phyloP scores from a whole-genome alignment of 2,888 invertebrate species.

The Chirona hameri region DNA sequence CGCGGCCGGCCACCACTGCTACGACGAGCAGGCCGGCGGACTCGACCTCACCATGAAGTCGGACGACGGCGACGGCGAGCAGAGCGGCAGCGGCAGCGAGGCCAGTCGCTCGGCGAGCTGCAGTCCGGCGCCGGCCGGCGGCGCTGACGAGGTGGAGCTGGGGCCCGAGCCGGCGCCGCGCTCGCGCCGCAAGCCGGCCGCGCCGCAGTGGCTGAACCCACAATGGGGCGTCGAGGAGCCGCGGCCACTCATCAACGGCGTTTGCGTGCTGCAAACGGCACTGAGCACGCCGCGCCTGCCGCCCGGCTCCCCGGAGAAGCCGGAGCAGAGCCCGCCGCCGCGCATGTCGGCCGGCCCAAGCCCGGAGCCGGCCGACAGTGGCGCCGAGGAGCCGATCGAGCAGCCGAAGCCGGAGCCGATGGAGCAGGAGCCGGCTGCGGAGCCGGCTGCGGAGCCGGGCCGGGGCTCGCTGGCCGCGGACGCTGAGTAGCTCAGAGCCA shows the following conservation, averaged over 20 bases:
- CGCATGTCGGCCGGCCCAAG: not conserved
- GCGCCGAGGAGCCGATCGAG: slow-evolving; percentile 1
- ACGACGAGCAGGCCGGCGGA: slow-evolving; percentile 70
- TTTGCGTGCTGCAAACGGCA: slow-evolving; percentile 86
- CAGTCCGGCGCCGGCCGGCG: slow-evolving; percentile 12
- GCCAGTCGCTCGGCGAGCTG: slow-evolving; percentile 38
- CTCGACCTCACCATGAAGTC: slow-evolving; percentile 77
- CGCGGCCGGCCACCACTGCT: slow-evolving; percentile 49
- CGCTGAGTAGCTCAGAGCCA: not conserved
- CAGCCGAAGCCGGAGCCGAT: slow-evolving; percentile 23
- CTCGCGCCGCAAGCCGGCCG: slow-evolving; percentile 85
- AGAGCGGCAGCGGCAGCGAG: slow-evolving; percentile 60
- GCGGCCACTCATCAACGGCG: slow-evolving; percentile 75
- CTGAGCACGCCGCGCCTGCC: slow-evolving; percentile 53
- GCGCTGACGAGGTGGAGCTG: slow-evolving; percentile 47
- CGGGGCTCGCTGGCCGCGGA: not conserved
- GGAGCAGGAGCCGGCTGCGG: not conserved
- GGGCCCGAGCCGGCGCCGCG: slow-evolving; percentile 44
- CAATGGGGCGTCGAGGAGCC: slow-evolving; percentile 58
- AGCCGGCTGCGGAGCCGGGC: not conserved
- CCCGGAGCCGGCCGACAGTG: not conserved
- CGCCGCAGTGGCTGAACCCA: slow-evolving; percentile 96
- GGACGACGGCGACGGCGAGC: slow-evolving; percentile 65
- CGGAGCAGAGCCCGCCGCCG: slow-evolving; percentile 38
- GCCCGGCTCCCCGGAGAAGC: not conserved